phyloP scores from a whole-genome alignment of 1,140 invertebrate genomes.

The Drosophila pandora region DNA sequence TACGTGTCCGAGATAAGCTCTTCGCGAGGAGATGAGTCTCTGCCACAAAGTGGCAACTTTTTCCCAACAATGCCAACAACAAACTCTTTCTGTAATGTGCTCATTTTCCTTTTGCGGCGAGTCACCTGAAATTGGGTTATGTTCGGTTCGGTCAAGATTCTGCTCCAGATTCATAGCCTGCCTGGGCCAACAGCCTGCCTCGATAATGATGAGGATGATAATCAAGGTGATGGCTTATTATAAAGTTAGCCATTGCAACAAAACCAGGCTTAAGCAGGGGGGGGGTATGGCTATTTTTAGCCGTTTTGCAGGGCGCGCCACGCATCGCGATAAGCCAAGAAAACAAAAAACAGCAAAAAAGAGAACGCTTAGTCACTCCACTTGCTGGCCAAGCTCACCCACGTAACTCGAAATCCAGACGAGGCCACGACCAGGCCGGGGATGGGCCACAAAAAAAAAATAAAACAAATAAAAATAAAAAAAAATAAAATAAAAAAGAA shows the following conservation, averaged over 20 bases:
- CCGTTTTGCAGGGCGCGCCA: conserved; percentile 62
- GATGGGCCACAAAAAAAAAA: conserved; percentile 16
- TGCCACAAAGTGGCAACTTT: conserved; percentile 38
- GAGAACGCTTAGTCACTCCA: conserved; percentile 77
- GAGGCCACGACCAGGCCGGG: conserved; percentile 37
- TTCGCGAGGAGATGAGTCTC: conserved; percentile 34
- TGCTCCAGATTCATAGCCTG: conserved; percentile 60
- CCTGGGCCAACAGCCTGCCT: conserved; percentile 1
- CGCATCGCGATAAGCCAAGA: conserved; percentile 61
- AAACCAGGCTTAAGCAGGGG: conserved; percentile 6
- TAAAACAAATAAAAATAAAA: neutral
- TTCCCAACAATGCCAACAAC: conserved; percentile 7
- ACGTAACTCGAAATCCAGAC: conserved; percentile 69
- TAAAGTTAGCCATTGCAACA: conserved; percentile 42
- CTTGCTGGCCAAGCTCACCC: conserved; percentile 78
- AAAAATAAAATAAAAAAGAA: conserved; percentile 24
- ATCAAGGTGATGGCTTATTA: conserved; percentile 41
- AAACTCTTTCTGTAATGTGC: conserved; percentile 63
- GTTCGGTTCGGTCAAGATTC: conserved; percentile 63
- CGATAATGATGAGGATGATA: conserved; percentile 3
- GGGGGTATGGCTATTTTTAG: conserved; percentile 66
- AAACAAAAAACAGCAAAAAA: conserved; percentile 5
- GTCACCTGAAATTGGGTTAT: conserved; percentile 69
- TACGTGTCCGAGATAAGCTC: conserved; percentile 73
- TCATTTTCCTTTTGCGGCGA: conserved; percentile 76